phyloP scores from a whole-genome alignment of 2,797 vertebrate species.

The Fistularia tabacaria region DNA sequence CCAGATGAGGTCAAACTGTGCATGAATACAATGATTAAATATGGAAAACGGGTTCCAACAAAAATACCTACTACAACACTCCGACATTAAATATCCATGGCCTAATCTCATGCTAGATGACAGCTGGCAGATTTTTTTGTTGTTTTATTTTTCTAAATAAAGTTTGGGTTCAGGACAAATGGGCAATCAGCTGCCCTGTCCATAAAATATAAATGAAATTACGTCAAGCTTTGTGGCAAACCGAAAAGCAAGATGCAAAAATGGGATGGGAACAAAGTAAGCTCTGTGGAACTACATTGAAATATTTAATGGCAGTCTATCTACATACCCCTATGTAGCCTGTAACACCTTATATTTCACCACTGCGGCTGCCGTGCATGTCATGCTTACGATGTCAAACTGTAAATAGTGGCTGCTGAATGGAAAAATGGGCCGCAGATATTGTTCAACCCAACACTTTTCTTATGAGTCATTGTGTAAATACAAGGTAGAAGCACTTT shows the following conservation, averaged over 20 bases:
- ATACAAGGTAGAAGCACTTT: no score
- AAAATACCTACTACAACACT: slow-evolving; percentile 4
- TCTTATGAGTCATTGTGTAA: no score
- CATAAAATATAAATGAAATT: slow-evolving; percentile 61
- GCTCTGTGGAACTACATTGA: no score
- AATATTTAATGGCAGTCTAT: no score
- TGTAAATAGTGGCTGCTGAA: no score
- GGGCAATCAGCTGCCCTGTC: slow-evolving; percentile 35
- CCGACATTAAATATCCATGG: slow-evolving; percentile 40
- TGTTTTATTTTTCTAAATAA: slow-evolving; percentile 25
- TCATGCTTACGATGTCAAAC: no score
- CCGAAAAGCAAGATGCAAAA: slow-evolving; percentile 16
- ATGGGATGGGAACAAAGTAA: slow-evolving; percentile 15
- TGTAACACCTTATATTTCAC: no score
- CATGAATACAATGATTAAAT: slow-evolving; percentile 15
- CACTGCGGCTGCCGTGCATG: no score
- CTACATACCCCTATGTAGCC: no score
- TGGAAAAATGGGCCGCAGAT: no score
- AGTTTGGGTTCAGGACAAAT: slow-evolving; percentile 47
- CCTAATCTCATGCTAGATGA: slow-evolving; percentile 10
- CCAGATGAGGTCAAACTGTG: slow-evolving; percentile 7
- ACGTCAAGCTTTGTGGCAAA: slow-evolving; percentile 53
- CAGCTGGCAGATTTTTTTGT: slow-evolving; percentile 22
- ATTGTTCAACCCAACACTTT: no score
- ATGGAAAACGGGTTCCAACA: slow-evolving; percentile 19